Evolutionary conservation across 2,113 vertebrate genomes (phyloP), one percentile per base, ranked within the genome.

Genomic region (Trochalopteron elliotii): DNA sequence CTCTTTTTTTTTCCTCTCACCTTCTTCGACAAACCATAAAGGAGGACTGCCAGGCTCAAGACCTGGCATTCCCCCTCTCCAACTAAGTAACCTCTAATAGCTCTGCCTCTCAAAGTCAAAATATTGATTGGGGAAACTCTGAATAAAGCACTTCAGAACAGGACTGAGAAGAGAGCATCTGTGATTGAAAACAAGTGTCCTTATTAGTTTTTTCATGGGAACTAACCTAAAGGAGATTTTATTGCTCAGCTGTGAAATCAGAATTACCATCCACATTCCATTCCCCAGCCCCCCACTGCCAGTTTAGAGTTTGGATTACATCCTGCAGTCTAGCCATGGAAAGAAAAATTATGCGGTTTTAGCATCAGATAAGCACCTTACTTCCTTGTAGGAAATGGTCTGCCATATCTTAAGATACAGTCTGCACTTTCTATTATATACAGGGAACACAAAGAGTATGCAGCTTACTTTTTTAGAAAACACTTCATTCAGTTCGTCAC

Each of bases 101-200:
- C 67, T 91, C 78, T 96, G 89, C 90, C 84, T 96, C 91, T 96
- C 90, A 95, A 94, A 96, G 91, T 96, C 94, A 94, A 96, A 96
- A 95, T 96, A 97, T 96, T 97, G 95, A 97, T 93, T 97, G 91
- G 52, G 82, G 75, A 91, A 96, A 96, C 71, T 94, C 91, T 96
- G 92, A 96, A 96, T 94, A 90, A 91, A 95, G 55, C 92, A 75
- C 93, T 97, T 96, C 92, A 91, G 71, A 91, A 88, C 33, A 95
- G 87, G 83, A 85, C 81, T 90, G 91, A 93, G 71, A 69, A 83
- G 85, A 96, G 82, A 91, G 82, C 92, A 86, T 96, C 75, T 90
- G 75, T 96, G 96, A 96, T 94, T 96, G 96, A 95, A 96, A 96
- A 96, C 94, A 96, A 97, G 90, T 90, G 71, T 91, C 81, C 59